Evolutionary conservation across 2,888 invertebrate species (phyloP).

Genomic region (Plusia festucae): DNA sequence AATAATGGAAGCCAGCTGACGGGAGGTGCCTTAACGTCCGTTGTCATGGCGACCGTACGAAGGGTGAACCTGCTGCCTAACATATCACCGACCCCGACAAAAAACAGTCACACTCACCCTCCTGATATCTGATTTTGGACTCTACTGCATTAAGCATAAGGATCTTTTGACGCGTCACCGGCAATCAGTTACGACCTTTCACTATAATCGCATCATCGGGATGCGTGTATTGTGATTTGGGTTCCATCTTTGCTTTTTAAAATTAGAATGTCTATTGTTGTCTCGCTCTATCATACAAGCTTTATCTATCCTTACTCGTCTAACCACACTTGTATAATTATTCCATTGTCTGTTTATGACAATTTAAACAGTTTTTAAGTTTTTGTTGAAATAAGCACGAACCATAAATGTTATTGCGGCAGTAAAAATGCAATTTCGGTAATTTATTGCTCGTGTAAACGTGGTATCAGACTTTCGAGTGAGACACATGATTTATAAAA

Average conservation of each 20-base stretch:
- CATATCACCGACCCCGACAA: constrained; percentile 77
- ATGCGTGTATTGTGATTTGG: constrained; percentile 86
- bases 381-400: constrained; percentile 85
- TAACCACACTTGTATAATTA: constrained; percentile 84
- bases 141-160: constrained; percentile 76
- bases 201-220: constrained; percentile 77
- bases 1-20: constrained; percentile 89
- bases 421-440: constrained; percentile 85
- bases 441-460: constrained; percentile 85
- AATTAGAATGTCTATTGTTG: constrained; percentile 81
- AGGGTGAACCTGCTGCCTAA: constrained; percentile 89
- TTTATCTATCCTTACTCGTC: constrained; percentile 63
- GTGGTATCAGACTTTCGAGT: constrained; percentile 75
- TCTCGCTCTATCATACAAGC: constrained; percentile 72
- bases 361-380: constrained; percentile 86
- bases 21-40: constrained; percentile 86
- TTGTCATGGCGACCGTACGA: constrained; percentile 85
- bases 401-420: constrained; percentile 85
- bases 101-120: constrained; percentile 74
- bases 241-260: constrained; percentile 89
- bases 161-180: constrained; percentile 74
- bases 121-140: constrained; percentile 76
- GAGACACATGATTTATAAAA: constrained; percentile 76
- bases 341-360: constrained; percentile 85
- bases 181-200: constrained; percentile 76